These are phyloP conservation scores for Pediacus dermestoides DNA, from an alignment of 2,888 invertebrate genomes.

Conservation along the genomic window DNA sequence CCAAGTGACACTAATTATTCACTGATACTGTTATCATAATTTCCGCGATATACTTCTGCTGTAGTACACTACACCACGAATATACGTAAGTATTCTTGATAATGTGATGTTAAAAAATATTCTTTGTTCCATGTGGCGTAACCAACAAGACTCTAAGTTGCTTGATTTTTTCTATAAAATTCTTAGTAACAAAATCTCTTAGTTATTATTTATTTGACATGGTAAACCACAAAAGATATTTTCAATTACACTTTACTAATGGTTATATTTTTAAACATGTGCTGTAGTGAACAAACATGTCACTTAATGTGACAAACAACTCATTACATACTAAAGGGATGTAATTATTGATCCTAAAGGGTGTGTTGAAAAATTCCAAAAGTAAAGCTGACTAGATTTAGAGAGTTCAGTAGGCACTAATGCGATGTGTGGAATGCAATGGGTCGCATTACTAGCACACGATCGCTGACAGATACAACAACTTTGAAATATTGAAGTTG, in stretches of 20 bases:
- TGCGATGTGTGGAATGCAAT: constrained; percentile 36
- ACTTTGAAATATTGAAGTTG: constrained; percentile 24
- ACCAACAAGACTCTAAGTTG: too few relatives aligned
- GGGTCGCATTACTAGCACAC: constrained; percentile 40
- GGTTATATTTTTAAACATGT: constrained; percentile 4
- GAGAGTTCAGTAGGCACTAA: constrained; percentile 24
- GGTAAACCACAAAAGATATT: too few relatives aligned
- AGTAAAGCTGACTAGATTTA: constrained; percentile 20
- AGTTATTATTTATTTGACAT: too few relatives aligned
- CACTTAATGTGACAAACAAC: constrained; percentile 28
- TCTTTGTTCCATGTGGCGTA: too few relatives aligned
- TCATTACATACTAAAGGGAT: constrained; percentile 22
- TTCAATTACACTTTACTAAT: too few relatives aligned
- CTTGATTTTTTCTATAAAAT: too few relatives aligned
- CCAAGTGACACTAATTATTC: constrained; percentile 36
- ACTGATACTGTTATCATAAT: constrained; percentile 33
- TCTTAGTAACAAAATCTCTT: too few relatives aligned
- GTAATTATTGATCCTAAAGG: constrained; percentile 37
- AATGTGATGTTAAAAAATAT: too few relatives aligned
- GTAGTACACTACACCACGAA: too few relatives aligned
- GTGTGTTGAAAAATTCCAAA: constrained; percentile 31
- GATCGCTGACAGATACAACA: constrained; percentile 36
- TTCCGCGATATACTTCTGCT: constrained; percentile 22
- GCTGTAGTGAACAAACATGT: constrained; percentile 14
- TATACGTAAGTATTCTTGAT: too few relatives aligned